These are phyloP conservation scores for Acrocyrtus sp. DNA, from an alignment of 2,888 invertebrate genomes.

Conservation along the genomic window DNA sequence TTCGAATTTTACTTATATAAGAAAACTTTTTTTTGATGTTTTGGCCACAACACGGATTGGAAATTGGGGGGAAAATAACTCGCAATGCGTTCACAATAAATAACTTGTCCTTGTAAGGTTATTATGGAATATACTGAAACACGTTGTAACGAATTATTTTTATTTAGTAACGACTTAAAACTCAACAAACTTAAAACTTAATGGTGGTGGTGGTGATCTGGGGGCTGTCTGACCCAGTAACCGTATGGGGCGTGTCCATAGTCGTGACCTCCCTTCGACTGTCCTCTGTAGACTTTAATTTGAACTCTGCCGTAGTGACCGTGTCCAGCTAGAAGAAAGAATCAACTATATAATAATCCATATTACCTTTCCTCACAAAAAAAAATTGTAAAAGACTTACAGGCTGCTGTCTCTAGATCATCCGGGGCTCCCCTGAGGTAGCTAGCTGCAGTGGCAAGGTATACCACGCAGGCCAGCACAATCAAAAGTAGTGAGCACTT, in stretches of 20 bases:
- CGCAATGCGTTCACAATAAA: too few relatives aligned
- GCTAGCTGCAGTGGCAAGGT: constrained; percentile 12
- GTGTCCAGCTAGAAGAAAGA: constrained; percentile 66
- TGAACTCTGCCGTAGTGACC: constrained; percentile 75
- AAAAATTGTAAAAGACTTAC: constrained; percentile 7
- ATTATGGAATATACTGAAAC: too few relatives aligned
- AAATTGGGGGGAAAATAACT: too few relatives aligned
- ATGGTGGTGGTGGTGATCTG: constrained; percentile 34
- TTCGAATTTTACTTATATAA: too few relatives aligned
- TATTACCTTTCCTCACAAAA: background rate
- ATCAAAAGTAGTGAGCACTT: constrained; percentile 11
- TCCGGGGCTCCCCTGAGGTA: constrained; percentile 18
- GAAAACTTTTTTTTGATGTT: too few relatives aligned
- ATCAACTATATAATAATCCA: background rate
- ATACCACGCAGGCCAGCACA: constrained; percentile 7
- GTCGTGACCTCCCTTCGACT: constrained; percentile 70
- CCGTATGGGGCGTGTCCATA: constrained; percentile 77
- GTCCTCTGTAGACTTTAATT: constrained; percentile 80
- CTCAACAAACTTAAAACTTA: constrained; percentile 2
- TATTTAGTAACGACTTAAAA: too few relatives aligned
- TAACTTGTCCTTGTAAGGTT: too few relatives aligned
- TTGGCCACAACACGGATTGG: too few relatives aligned
- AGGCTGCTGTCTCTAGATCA: constrained; percentile 19
- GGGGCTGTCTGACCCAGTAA: constrained; percentile 70
- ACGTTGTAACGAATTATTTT: too few relatives aligned